Evolutionary conservation across 2,888 invertebrate species (phyloP).

Genomic region (Dione vanillae): DNA sequence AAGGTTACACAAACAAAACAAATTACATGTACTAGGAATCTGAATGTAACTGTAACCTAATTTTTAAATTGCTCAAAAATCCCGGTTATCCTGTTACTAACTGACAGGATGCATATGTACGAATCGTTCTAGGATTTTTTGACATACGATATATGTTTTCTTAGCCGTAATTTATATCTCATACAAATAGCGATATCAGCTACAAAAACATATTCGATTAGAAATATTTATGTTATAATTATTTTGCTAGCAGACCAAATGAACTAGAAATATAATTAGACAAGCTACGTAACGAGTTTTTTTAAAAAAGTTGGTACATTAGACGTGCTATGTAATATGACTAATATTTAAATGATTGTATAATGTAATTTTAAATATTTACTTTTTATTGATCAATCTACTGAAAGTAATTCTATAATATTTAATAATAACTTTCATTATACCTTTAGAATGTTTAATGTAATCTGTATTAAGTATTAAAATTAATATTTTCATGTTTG

Average conservation of each 20-base stretch:
- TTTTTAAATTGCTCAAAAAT: slow-evolving; percentile 55
- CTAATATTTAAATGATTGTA: slow-evolving; percentile 15
- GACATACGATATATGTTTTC: slow-evolving; percentile 19
- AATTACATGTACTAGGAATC: slow-evolving; percentile 55
- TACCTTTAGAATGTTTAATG: too few relatives aligned
- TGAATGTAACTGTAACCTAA: slow-evolving; percentile 59
- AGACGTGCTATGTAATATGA: neutral
- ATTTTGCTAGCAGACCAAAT: neutral
- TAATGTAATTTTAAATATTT: slow-evolving; percentile 5
- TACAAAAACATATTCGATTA: neutral
- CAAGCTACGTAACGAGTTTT: slow-evolving; percentile 3
- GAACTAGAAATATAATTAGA: slow-evolving; percentile 14
- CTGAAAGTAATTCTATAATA: neutral
- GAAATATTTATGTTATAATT: neutral
- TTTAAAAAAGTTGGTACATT: slow-evolving; percentile 17
- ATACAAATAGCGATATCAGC: neutral
- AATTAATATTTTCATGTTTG: neutral
- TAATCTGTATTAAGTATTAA: neutral
- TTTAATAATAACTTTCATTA: neutral
- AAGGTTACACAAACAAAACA: slow-evolving; percentile 58
- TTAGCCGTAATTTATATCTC: slow-evolving; percentile 11
- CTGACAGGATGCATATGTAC: slow-evolving; percentile 36
- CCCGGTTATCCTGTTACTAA: slow-evolving; percentile 69
- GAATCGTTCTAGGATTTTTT: slow-evolving; percentile 20
- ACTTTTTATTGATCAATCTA: neutral